phyloP scores from a whole-genome alignment of 2,888 invertebrate species.

The Coecobrya sp. region DNA sequence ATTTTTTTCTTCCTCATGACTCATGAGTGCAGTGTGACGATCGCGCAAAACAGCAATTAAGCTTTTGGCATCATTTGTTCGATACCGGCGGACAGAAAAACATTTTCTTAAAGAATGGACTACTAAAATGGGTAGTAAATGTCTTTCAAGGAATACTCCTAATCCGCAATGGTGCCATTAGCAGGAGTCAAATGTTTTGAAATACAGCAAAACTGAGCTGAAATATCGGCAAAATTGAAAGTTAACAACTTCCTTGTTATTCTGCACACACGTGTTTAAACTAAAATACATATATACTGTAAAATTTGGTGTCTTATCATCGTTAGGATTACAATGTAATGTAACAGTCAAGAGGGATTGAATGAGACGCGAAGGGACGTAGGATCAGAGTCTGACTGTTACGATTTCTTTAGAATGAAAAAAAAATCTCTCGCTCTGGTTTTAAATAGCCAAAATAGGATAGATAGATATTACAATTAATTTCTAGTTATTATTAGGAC shows the following conservation, averaged over 20 bases:
- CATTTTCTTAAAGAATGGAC: not conserved
- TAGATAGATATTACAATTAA: no score
- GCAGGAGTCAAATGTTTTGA: constrained; percentile 32
- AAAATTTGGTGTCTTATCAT: no score
- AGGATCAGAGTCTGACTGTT: no score
- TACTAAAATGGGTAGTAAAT: constrained; percentile 22
- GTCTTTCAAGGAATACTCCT: not conserved
- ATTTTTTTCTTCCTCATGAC: constrained; percentile 22
- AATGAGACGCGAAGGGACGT: no score
- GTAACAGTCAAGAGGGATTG: no score
- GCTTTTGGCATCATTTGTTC: constrained; percentile 27
- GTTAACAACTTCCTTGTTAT: not conserved
- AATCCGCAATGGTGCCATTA: constrained; percentile 29
- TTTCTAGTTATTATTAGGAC: no score
- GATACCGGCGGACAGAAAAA: not conserved
- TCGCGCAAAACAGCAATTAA: constrained; percentile 13
- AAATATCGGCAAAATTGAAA: not conserved
- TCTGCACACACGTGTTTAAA: no score
- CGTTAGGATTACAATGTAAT: no score
- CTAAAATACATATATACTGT: no score
- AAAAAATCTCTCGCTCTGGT: no score
- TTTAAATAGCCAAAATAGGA: no score
- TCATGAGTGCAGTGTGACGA: not conserved
- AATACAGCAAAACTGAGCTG: not conserved
- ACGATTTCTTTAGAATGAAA: no score